Base-by-base conservation (phyloP, 2,113 vertebrate genomes). In the Phalacrocorax carbo region DNA sequence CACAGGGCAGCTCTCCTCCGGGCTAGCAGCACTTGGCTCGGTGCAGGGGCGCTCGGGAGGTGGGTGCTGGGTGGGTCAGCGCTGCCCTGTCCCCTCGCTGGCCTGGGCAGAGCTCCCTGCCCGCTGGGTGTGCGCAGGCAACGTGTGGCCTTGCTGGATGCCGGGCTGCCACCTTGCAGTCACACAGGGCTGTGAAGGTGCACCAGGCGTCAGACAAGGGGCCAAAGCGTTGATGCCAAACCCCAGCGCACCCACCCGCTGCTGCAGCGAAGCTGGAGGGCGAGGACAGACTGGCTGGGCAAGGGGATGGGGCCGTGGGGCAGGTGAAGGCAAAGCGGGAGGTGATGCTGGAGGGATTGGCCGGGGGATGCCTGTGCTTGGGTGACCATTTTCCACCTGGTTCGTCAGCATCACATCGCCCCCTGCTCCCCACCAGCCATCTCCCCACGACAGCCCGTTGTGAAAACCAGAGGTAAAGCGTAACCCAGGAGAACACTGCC, bases 231-330 rank as follows among this genome's bases (percentile, higher is more conserved):
- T 17, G 68, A 26, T 17, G 40, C 73, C 48, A 19, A 61, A 54
- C 34, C 13, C 15, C 60, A 36, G 42, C 11, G 1, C 5, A 12
- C 34, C 36, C 82, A 40, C 20, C 44, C 0, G 0, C 61, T 20
- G 10, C 78, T 49, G 62, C 3, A 3, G 49, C 0, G 23, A 19
- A 23, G 85, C 48, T 49, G 66, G 78, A 0, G 9, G 61, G 61
- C 0, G 1, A 72, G 34, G 25, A 54, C 30, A 29, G 44, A 34
- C 10, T 0, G 2, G 42, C 48, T 2, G 1, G 52, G 44, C 0
- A 3, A 72, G 57, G 66, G 82, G 66, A n/a, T 1, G 2, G 54
- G 21, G 52, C 3, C 0, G 15, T 4, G 3, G 58, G 32, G 21
- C 0, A 2, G 46, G 68, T 0, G 0, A 36, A 17, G 75, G 91